Percentiles rank a stretch among this genome's conserved stretches.
Conservation (phyloP, 53 echinoderm and acorn worm species). For the Astropecten irregularis region DNA sequence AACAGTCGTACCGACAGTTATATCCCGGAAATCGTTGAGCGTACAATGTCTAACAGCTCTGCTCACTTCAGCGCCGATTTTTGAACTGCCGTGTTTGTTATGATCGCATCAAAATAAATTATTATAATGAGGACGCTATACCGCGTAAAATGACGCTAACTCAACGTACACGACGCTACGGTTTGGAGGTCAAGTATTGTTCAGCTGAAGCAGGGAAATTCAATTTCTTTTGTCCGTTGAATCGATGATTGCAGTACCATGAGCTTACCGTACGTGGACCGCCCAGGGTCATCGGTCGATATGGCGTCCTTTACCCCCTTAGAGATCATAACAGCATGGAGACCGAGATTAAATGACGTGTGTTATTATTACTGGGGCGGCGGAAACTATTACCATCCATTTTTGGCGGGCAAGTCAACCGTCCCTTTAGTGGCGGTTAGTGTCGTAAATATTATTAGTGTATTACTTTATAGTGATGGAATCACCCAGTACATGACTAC, state of each 20-base stretch:
- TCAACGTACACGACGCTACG: conserved; percentile 5
- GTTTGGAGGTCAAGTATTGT: conserved; percentile 35
- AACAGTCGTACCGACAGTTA: background rate
- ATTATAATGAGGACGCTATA: conserved; percentile 32
- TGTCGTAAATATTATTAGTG: too few relatives aligned
- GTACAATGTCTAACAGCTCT: background rate
- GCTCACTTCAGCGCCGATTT: background rate
- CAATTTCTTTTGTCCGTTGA: background rate
- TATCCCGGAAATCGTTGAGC: background rate
- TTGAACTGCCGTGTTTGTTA: conserved; percentile 15
- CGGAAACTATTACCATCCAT: too few relatives aligned
- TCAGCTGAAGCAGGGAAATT: background rate
- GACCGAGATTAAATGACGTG: too few relatives aligned
- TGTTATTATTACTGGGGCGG: too few relatives aligned
- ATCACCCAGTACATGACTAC: too few relatives aligned
- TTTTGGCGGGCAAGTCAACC: too few relatives aligned
- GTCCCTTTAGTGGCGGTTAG: too few relatives aligned
- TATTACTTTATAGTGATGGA: too few relatives aligned
- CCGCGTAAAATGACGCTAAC: conserved; percentile 3
- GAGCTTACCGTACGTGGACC: background rate
- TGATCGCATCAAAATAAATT: background rate
- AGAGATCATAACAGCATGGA: too few relatives aligned
- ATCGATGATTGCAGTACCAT: background rate
- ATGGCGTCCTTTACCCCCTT: too few relatives aligned
- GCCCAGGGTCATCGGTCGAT: too few relatives aligned